A percentile compares a stretch with the other conserved stretches of the same genome.
Conservation (phyloP, 2,113 vertebrate genomes). For the Motacilla alba region DNA sequence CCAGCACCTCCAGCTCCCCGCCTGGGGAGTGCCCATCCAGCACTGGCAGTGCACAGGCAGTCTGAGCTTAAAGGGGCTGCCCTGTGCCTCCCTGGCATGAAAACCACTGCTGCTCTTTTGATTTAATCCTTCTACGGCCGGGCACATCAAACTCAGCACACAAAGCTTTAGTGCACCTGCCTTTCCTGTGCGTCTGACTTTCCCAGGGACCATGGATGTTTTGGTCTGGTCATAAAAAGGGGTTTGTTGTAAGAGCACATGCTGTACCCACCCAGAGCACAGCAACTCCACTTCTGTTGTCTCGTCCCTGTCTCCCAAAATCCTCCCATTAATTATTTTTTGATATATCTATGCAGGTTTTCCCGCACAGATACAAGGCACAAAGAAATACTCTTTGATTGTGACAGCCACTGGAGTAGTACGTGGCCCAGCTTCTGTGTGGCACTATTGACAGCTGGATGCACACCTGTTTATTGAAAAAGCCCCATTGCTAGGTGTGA, state of each 20-base stretch:
- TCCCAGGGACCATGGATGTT: neutral
- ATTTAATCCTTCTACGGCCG: neutral
- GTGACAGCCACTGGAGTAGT: neutral
- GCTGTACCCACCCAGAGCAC: neutral
- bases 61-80: neutral
- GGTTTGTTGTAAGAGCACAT: neutral
- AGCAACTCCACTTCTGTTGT: neutral
- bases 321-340: neutral
- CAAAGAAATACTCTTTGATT: neutral
- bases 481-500: neutral
- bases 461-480: neutral
- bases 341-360: neutral
- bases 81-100: no score
- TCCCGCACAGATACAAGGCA: neutral
- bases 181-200: neutral
- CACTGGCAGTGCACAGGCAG: rapidly evolving
- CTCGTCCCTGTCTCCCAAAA: neutral
- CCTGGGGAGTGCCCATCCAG: rapidly evolving
- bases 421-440: neutral
- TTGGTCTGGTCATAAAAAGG: neutral
- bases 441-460: neutral
- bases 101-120: neutral
- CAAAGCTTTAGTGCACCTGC: neutral
- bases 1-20: neutral
- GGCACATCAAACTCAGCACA: neutral